Base-by-base conservation (phyloP, 2,113 vertebrate genomes). In the Passer montanus region DNA sequence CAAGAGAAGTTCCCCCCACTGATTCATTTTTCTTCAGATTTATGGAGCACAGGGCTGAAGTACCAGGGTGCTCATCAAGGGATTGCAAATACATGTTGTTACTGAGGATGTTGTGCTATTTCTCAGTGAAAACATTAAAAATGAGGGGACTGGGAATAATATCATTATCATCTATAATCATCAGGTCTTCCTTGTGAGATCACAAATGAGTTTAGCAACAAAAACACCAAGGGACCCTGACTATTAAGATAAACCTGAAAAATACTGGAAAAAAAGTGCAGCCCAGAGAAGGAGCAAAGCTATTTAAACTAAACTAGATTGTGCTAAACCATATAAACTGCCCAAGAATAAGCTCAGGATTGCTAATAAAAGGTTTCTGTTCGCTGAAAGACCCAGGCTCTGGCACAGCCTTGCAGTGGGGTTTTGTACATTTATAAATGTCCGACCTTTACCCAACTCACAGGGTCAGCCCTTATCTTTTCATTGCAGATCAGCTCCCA, bases 81-180 rank as follows among this genome's bases (percentile, higher is more conserved):
- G 5, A 33, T 8, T 37, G 19, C 27, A 64, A 73, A 80, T 44
- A 15, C 0, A 13, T 1, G 0, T 6, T n/a, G 15, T 46, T 62
- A 22, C 33, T 55, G 15, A 13, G 24, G 15, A 4, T 2, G 1
- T 3, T 82, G 31, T 33, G 41, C 4, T 55, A 33, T 53, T 63
- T 74, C 33, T 59, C 30, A 68, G 41, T 11, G 16, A 20, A 13
- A 76, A 63, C 3, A 21, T 18, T 33, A 3, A 19, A 20, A 58
- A 24, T 1, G 3, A 1, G 28, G 11, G 21, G 3, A 37, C 4
- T 26, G 4, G 15, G 4, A 52, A 67, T 35, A 67, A 28, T 11
- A 24, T 22, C 2, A 56, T 15, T 9, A 37, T 37, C 10, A 68
- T n/a, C 22, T 62, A 17, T 23, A 86, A 72, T 35, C 30, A 73